Evolutionary conservation across 2,113 vertebrate genomes (phyloP), one percentile per base, ranked within the genome.

Genomic region (Sinocyclocheilus anophthalmus): DNA sequence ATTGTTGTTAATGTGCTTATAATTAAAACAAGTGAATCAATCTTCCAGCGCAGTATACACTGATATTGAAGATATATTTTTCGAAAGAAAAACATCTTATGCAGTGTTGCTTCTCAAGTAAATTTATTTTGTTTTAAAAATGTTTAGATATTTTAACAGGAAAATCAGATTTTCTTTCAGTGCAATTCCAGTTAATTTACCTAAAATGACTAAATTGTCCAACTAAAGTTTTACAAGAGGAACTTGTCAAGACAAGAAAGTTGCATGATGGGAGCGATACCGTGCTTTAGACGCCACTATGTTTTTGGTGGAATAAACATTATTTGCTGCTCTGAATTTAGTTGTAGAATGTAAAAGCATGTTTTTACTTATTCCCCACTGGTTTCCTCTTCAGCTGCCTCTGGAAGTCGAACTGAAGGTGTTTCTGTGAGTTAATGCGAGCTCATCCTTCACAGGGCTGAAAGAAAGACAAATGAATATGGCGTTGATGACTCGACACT

Each of bases 321-420:
- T 12, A 61, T 45, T 87, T 84, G 86, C 86, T 84, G 86, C 86
- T 84, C 57, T 53, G 55, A 59, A 50, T 80, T 87, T 84, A 42
- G 33, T 20, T 75, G 82, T 84, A 81, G 22, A 79, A 80, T 59
- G 57, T 77, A 67, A 84, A 84, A 84, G 65, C 76, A 87, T 78
- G 67, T 48, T 63, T 85, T 76, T 53, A 75, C 8, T 8, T 30
- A 50, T 77, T 84, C 6, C 7, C 79, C 30, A 70, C 72, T 83
- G 50, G 77, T 48, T 83, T 86, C 81, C 24, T 76, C 67, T 82
- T 18, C 33, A 69, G 65, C 37, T 65, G 53, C 33, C 70, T 83
- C 73, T 39, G 13, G 72, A 14, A 53, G 75, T 53, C 9, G 26
- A 53, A 78, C 18, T 76, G 26, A 73, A 14, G 55, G 55, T 1